phyloP scores from a whole-genome alignment of 2,797 vertebrate species.

The Vireo griseus region DNA sequence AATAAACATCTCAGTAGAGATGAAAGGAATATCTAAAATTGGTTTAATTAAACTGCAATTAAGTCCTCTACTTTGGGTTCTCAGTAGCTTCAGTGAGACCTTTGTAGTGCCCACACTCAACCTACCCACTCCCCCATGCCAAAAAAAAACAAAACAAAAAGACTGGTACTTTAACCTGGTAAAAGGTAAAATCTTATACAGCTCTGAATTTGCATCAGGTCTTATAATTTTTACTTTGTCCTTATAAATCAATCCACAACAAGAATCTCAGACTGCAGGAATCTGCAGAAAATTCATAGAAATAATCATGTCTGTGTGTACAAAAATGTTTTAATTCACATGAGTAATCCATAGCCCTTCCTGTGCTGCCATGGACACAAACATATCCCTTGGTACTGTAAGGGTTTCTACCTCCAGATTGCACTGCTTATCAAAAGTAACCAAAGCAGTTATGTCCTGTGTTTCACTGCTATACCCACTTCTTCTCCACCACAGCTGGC shows the following conservation, averaged over 20 bases:
- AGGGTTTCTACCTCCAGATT: background rate
- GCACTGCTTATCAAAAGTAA: background rate
- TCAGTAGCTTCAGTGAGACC: slow-evolving; percentile 50
- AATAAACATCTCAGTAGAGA: slow-evolving; percentile 68
- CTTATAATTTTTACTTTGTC: background rate
- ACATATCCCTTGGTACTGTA: background rate
- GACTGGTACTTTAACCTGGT: background rate
- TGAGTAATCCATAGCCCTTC: background rate
- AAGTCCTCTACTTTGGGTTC: slow-evolving; percentile 58
- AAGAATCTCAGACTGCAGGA: background rate
- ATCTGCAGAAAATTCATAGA: background rate
- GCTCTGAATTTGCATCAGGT: background rate
- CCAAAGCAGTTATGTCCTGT: background rate
- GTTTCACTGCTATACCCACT: background rate
- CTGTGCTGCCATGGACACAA: background rate
- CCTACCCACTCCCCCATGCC: fast-evolving
- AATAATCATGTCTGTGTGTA: background rate
- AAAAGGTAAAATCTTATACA: background rate
- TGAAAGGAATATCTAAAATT: slow-evolving; percentile 64
- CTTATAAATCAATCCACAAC: background rate
- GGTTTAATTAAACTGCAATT: slow-evolving; percentile 75
- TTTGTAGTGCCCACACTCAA: background rate
- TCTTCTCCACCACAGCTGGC: background rate
- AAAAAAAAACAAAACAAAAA: background rate
- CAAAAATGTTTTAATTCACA: background rate